phyloP scores from a whole-genome alignment of 2,797 vertebrate genomes.

The Morelia viridis region DNA sequence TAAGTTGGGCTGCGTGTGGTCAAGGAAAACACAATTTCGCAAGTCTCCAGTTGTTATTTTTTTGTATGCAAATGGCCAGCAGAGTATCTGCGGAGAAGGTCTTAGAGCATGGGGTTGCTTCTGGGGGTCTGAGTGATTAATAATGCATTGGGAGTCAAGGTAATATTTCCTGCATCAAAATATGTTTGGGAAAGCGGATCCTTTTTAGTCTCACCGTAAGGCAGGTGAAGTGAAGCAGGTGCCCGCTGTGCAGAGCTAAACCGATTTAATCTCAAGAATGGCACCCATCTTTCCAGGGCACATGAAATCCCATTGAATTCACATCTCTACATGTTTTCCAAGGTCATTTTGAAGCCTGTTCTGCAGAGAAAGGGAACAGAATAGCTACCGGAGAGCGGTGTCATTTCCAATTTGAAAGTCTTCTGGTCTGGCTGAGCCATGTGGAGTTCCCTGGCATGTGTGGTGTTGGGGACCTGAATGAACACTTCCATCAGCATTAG shows the following conservation, averaged over 20 bases:
- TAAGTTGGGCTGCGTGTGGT: constrained; percentile 70
- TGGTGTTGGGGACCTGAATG: not conserved
- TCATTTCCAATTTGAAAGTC: constrained; percentile 24
- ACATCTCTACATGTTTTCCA: constrained; percentile 17
- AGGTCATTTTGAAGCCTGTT: not conserved
- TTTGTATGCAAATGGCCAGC: not conserved
- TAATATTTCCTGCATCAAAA: constrained; percentile 13
- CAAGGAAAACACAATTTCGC: constrained; percentile 22
- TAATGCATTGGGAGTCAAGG: not conserved
- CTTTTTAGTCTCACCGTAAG: not conserved
- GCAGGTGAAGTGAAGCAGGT: not conserved
- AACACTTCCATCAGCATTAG: constrained; percentile 9
- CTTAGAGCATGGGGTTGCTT: constrained; percentile 21
- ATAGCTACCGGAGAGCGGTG: not conserved
- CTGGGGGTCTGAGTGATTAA: constrained; percentile 38
- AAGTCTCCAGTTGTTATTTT: not conserved
- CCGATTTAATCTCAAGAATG: not conserved
- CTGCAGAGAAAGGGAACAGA: constrained; percentile 2
- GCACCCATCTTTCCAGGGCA: not conserved
- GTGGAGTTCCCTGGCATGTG: constrained; percentile 15
- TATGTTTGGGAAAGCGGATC: constrained; percentile 2
- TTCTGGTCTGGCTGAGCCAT: constrained; percentile 9
- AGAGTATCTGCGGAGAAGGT: not conserved
- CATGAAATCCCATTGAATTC: not conserved
- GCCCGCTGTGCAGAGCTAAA: not conserved